A percentile compares a stretch with the other conserved stretches of the same genome.
Conservation (phyloP, 2,113 vertebrate genomes). For the Pipra filicauda region DNA sequence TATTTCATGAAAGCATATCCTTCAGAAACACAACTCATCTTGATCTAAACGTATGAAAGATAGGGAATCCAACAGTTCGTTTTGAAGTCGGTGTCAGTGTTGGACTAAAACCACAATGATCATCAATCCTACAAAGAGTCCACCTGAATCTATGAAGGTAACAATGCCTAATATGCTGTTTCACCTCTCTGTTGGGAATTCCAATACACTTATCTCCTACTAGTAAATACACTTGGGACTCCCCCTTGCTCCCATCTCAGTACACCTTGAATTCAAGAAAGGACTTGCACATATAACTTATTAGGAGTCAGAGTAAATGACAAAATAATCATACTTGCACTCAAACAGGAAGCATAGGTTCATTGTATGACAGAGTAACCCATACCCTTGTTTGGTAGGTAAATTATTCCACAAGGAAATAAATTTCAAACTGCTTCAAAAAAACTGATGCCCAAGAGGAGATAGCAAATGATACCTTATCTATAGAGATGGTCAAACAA, state of each 20-base stretch:
- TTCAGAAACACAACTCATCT: not conserved
- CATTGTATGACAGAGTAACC: not conserved
- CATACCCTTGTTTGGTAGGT: not conserved
- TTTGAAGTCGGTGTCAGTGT: not conserved
- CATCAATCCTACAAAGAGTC: not conserved
- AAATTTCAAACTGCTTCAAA: not conserved
- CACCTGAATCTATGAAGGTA: not conserved
- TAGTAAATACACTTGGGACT: not conserved
- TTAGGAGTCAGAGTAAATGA: not conserved
- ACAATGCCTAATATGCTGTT: accelerated
- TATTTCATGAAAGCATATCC: not conserved
- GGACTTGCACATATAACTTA: not conserved
- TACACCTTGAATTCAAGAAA: not conserved
- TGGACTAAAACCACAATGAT: not conserved
- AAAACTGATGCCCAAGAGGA: not conserved
- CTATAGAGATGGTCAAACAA: not conserved
- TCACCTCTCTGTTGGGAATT: not conserved
- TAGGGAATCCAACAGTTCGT: not conserved
- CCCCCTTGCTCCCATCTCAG: accelerated
- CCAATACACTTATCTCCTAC: not conserved
- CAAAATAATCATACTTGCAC: not conserved
- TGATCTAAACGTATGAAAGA: not conserved
- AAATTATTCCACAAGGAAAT: not conserved
- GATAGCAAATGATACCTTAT: not conserved
- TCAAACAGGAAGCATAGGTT: not conserved